Conservation (phyloP, 2,113 vertebrate genomes). For the Clarias gariepinus region DNA sequence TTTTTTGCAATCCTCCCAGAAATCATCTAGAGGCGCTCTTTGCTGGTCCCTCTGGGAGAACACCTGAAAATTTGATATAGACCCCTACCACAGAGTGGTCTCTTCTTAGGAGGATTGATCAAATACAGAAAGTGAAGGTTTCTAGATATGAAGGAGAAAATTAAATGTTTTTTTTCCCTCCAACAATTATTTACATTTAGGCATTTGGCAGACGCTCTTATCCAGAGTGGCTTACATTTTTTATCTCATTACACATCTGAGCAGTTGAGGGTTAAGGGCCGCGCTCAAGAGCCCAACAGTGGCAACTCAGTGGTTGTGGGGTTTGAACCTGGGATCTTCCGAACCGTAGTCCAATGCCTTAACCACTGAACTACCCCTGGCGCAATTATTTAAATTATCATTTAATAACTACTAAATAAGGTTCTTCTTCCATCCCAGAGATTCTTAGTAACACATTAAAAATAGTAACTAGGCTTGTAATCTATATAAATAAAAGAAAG, state of each 20-base stretch:
- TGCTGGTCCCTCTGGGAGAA: neutral
- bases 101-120: neutral
- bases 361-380: too few species aligned
- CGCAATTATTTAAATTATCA: neutral
- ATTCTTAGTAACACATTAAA: neutral
- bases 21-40: neutral
- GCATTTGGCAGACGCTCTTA: too few species aligned
- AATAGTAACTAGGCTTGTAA: neutral
- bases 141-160: neutral
- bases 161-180: too few species aligned
- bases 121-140: neutral
- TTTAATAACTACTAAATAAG: neutral
- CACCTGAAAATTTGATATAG: neutral
- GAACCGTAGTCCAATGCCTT: too few species aligned
- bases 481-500: neutral
- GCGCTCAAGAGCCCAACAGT: too few species aligned
- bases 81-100: neutral
- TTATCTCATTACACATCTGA: too few species aligned
- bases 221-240: too few species aligned
- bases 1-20: too few species aligned
- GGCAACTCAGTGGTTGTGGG: too few species aligned
- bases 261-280: too few species aligned
- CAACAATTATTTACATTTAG: too few species aligned
- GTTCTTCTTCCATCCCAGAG: neutral
- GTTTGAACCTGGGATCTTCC: too few species aligned